phyloP scores from a whole-genome alignment of 2,113 vertebrate genomes.

The Chamaea fasciata region DNA sequence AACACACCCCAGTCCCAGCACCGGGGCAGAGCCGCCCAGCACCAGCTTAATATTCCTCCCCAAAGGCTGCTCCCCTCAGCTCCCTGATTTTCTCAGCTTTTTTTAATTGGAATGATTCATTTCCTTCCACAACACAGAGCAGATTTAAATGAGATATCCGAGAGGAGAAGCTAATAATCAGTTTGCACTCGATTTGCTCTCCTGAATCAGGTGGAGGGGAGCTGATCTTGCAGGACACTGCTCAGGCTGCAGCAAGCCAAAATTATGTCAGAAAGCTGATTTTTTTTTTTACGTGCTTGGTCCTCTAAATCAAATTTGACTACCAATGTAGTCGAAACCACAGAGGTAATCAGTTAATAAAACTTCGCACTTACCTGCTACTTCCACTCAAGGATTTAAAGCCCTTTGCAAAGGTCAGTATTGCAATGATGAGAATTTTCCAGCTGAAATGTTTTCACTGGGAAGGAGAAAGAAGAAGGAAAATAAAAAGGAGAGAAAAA shows the following conservation, averaged over 20 bases:
- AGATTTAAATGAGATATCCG: neutral
- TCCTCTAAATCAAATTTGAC: conserved; percentile 50
- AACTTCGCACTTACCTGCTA: conserved; percentile 31
- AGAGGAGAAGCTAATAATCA: neutral
- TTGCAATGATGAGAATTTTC: conserved; percentile 53
- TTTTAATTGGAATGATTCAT: conserved; percentile 19
- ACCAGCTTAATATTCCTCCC: neutral
- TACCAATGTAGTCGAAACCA: neutral
- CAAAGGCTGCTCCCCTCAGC: neutral
- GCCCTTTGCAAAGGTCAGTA: conserved; percentile 56
- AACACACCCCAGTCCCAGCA: accelerated
- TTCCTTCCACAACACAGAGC: neutral
- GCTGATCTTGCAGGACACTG: neutral
- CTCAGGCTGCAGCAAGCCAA: neutral
- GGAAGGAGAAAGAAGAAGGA: neutral
- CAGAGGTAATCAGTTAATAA: conserved; percentile 62
- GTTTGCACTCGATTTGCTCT: neutral
- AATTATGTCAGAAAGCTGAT: neutral
- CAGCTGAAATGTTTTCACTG: conserved; percentile 48
- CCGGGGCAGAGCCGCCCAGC: accelerated
- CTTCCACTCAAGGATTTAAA: conserved; percentile 56
- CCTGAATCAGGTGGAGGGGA: neutral
- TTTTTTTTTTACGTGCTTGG: neutral
- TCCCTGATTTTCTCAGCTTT: neutral
- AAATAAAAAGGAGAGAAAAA: neutral